A percentile compares a stretch with the other conserved stretches of the same genome.
These are phyloP conservation scores for Zelostemma sp. DNA, from an alignment of 1,140 invertebrate species.

Conservation along the genomic window DNA sequence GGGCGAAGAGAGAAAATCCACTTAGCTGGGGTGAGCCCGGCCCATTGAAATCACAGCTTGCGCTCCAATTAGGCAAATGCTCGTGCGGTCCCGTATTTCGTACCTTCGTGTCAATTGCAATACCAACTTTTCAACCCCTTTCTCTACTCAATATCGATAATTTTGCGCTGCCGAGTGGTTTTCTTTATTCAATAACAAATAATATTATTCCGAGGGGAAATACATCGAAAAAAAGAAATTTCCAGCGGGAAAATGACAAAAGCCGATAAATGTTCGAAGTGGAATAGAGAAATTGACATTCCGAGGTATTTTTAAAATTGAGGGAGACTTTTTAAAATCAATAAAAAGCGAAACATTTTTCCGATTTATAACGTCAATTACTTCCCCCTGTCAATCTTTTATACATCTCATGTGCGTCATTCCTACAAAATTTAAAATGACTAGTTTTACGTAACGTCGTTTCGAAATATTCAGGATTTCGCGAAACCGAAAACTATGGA, in stretches of 20 bases:
- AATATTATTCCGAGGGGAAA: conserved; percentile 47
- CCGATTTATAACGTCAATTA: conserved; percentile 37
- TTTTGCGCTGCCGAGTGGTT: conserved; percentile 32
- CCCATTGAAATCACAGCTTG: too few species aligned
- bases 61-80: conserved; percentile 42
- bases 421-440: conserved; percentile 16
- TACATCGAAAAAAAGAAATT: too few species aligned
- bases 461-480: background rate
- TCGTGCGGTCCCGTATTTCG: too few species aligned
- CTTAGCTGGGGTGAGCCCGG: too few species aligned
- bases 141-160: conserved; percentile 46
- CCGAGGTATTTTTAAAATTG: too few species aligned
- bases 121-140: conserved; percentile 29
- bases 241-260: too few species aligned
- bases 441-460: background rate
- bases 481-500: background rate
- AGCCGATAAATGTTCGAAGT: background rate
- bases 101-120: conserved; percentile 42
- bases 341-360: conserved; percentile 27
- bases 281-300: too few species aligned
- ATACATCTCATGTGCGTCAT: conserved; percentile 27
- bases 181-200: conserved; percentile 41
- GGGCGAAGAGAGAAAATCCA: too few species aligned
- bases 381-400: conserved; percentile 31
- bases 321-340: conserved; percentile 32